Evolutionary conservation across 2,888 invertebrate genomes (phyloP).

Genomic region (Fragum whitleyi): DNA sequence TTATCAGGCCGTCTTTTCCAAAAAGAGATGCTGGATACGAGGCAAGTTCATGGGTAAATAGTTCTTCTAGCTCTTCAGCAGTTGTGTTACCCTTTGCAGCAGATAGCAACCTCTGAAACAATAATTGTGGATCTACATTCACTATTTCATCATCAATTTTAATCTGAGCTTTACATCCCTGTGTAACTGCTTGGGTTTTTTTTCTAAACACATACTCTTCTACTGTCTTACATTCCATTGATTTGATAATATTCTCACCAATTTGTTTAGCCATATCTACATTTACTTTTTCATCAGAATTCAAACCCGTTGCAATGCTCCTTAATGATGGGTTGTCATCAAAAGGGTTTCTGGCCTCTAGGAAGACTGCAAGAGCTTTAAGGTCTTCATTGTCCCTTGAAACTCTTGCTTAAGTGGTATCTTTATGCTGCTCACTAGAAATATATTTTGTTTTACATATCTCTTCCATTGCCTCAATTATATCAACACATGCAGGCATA

Average conservation of each 20-base stretch:
- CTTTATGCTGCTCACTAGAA: conserved; percentile 4
- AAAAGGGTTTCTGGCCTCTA: neutral
- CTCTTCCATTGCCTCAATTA: neutral
- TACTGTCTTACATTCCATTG: neutral
- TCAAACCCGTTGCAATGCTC: neutral
- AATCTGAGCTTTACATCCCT: neutral
- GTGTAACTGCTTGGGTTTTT: too few relatives aligned
- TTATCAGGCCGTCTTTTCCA: neutral
- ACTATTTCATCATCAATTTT: neutral
- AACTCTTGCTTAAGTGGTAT: neutral
- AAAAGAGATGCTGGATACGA: neutral
- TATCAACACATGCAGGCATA: too few relatives aligned
- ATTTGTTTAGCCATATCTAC: neutral
- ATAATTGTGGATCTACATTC: too few relatives aligned
- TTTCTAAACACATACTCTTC: neutral
- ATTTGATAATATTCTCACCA: neutral
- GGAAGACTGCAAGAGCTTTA: neutral
- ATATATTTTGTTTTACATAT: neutral
- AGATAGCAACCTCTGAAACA: neutral
- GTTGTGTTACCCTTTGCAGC: neutral
- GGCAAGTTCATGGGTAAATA: neutral
- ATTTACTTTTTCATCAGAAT: neutral
- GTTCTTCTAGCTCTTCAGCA: neutral
- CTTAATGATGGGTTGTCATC: neutral
- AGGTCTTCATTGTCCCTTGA: neutral